A percentile compares a stretch with the other conserved stretches of the same genome.
These are phyloP conservation scores for Mermis nigrescens DNA, from an alignment of 2,888 invertebrate genomes.

Conservation along the genomic window DNA sequence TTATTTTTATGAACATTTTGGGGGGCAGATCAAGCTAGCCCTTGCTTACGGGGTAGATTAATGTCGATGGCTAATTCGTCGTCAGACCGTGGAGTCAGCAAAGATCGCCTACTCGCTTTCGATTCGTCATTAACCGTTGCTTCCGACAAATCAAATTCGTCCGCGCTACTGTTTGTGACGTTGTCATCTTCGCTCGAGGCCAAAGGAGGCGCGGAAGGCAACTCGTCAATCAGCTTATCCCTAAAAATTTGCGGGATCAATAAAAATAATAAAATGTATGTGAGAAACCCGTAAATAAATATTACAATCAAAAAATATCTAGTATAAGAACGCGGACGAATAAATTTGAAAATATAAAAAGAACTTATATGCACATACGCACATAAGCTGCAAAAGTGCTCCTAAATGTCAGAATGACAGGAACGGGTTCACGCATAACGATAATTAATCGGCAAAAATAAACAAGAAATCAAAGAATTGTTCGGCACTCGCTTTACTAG, in stretches of 20 bases:
- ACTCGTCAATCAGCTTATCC: slow-evolving; percentile 28
- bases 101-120: background rate
- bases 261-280: background rate
- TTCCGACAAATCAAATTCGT: slow-evolving; percentile 18
- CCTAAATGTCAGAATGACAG: no score
- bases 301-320: no score
- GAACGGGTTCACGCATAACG: no score
- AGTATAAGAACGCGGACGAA: no score
- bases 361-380: no score
- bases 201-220: slow-evolving; percentile 28
- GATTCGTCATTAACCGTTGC: background rate
- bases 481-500: no score
- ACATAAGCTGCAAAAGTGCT: no score
- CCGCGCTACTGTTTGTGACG: slow-evolving; percentile 19
- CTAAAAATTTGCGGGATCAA: slow-evolving; percentile 18
- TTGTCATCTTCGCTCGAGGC: slow-evolving; percentile 27
- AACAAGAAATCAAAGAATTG: no score
- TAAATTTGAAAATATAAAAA: no score
- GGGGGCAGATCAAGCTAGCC: no score
- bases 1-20: no score
- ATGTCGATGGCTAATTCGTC: background rate
- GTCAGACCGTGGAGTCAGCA: background rate
- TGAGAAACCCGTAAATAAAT: slow-evolving; percentile 4
- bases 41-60: background rate
- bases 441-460: no score